Conservation (phyloP, 2,888 invertebrate genomes). For the Mongoloraphidia duomilia region DNA sequence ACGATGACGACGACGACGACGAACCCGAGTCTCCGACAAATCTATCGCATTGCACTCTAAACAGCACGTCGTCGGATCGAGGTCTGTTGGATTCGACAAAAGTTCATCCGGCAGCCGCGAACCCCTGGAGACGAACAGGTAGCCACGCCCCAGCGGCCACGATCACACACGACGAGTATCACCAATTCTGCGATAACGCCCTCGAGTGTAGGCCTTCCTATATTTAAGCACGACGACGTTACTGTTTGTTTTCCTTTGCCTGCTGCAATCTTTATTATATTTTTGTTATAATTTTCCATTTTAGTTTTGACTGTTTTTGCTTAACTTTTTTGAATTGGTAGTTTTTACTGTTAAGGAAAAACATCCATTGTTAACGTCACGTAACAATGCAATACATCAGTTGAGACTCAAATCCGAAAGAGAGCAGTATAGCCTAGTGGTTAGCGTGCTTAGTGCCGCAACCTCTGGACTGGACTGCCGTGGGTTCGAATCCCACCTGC, state of each 20-base stretch:
- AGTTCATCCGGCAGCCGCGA: conserved; percentile 17
- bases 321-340: not conserved
- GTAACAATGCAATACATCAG: no score
- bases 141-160: conserved; percentile 20
- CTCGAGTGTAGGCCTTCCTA: conserved; percentile 52
- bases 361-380: no score
- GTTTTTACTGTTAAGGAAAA: not conserved
- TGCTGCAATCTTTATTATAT: not conserved
- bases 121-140: conserved; percentile 30
- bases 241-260: conserved; percentile 2
- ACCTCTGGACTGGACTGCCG: no score
- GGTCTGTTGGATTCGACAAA: conserved; percentile 15
- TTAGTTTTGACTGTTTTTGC: not conserved
- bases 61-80: conserved; percentile 10
- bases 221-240: not conserved
- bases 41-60: not conserved
- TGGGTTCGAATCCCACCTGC: no score
- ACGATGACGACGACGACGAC: conserved; percentile 36
- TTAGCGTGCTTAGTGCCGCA: no score
- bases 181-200: conserved; percentile 64
- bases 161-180: conserved; percentile 62
- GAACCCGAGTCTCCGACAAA: conserved; percentile 19
- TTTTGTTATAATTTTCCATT: not conserved
- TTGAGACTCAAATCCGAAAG: no score
- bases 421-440: no score